Evolutionary conservation across 2,888 invertebrate species (phyloP), one percentile per base, ranked within the genome.

Genomic region (Hydriomena furcata): DNA sequence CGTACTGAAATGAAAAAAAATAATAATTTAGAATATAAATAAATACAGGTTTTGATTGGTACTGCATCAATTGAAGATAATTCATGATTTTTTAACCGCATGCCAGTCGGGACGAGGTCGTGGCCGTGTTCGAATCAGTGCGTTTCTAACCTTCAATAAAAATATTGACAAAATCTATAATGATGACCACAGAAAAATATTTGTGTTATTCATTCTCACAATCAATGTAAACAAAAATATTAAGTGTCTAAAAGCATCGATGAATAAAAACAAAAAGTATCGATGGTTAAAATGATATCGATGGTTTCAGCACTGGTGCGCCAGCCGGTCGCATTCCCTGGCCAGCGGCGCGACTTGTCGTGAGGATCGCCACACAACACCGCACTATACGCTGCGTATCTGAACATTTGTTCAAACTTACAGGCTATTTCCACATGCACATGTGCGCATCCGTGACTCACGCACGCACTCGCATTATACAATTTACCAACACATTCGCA

Each of bases 311-410:
- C 89, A 81, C 88, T 87, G 81, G 79, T 74, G 73, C 78, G 79
- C 82, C 85, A 82, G 86, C 84, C 86, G 87, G 87, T 83, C 84
- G 82, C 89, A 88, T 87, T 85, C 87, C 72, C 84, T 76, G 80
- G 77, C 73, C 38, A 54, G 45, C 77, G 74, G 71, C 75, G 76
- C 84, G 82, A 76, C 76, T 74, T 71, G 80, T 80, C 82, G 82
- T 74, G 81, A 76, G 73, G 78, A 80, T 76, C 73, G 74, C 76
- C 71, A 68, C 73, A 73, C 79, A 73, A 70, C 71, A 64, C 60
- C 60, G 50, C 63, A 56, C 65, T 71, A 67, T 67, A 68, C 73
- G 65, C 65, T 63, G 61, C 65, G 66, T 73, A 76, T 73, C 79
- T 68, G 73, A 80, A 81, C 85, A 83, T 83, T 85, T 83, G 84